Base-by-base conservation (phyloP, 2,888 invertebrate species). In the Augiades crinisus region DNA sequence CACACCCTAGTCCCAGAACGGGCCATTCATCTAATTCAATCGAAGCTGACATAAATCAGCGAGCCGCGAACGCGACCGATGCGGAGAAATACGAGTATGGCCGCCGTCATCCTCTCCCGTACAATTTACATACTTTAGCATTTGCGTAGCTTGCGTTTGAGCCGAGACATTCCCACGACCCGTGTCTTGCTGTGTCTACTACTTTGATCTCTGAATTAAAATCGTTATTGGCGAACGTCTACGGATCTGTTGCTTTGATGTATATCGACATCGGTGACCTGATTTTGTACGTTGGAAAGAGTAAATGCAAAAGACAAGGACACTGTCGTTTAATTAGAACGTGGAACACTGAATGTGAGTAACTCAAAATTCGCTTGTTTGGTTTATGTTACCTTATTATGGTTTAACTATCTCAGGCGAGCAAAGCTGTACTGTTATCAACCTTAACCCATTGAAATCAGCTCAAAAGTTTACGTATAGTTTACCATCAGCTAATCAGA, bases 101-200 rank as follows among this genome's bases (percentile, higher is more conserved):
- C 43, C 64, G 71, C 78, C 68, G 72, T 72, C 71, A 70, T 75
- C 70, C 63, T 71, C 72, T 67, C 67, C 70, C 71, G 75, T 67
- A 70, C 66, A 66, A 75, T 77, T 78, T 77, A 68, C 75, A 76
- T 77, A 66, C 55, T 53, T 49, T 49, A 49, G 33, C 49, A 49
- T 49, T 49, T 49, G 40, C 41, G 49, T 49, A 41, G 73, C 69
- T 70, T 70, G 72, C 68, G 73, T 55, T 47, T 40, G 45, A 53
- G 56, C 53, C 56, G 54, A 10, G 10, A 59, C 63, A 65, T 73
- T 74, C 74, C 70, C 74, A 75, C 73, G 75, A 22, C 45, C 19
- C 49, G 52, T 40, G 52, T 27, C 17, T 19, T 22, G 47, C 31
- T 47, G 27, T 33, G 12, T 13, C 40, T n/a, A n/a, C n/a, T n/a